phyloP scores from a whole-genome alignment of 1,140 invertebrate genomes.

The Pseudomyrmex concolor region DNA sequence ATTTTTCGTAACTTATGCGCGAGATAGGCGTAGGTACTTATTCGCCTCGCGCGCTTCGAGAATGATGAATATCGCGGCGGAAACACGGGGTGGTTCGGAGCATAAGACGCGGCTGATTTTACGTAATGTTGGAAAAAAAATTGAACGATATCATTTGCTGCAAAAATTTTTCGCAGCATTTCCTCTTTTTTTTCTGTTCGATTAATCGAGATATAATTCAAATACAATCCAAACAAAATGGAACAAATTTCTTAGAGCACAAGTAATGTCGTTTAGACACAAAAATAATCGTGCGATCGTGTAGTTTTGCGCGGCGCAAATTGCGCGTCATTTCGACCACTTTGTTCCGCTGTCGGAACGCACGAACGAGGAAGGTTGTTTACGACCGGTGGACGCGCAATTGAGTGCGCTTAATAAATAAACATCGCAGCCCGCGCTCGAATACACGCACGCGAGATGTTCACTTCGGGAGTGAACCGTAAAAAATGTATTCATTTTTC shows the following conservation, averaged over 20 bases:
- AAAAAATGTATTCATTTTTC: slow-evolving; percentile 57
- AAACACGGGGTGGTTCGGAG: not conserved
- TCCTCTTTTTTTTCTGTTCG: too few relatives aligned
- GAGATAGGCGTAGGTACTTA: not conserved
- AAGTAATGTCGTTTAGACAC: too few relatives aligned
- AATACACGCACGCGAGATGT: slow-evolving; percentile 31
- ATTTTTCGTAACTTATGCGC: slow-evolving; percentile 47
- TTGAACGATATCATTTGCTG: too few relatives aligned
- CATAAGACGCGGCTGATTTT: not conserved
- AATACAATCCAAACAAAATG: too few relatives aligned
- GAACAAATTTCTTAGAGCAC: too few relatives aligned
- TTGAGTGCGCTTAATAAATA: slow-evolving; percentile 59
- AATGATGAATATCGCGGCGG: not conserved
- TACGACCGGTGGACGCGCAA: slow-evolving; percentile 43
- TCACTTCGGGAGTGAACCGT: slow-evolving; percentile 21
- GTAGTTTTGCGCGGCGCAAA: not conserved
- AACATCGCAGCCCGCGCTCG: slow-evolving; percentile 33
- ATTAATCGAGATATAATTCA: too few relatives aligned
- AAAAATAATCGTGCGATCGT: too few relatives aligned
- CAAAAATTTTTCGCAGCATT: too few relatives aligned
- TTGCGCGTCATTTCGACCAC: not conserved
- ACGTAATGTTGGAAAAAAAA: too few relatives aligned
- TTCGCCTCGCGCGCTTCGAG: not conserved
- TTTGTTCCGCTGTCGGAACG: not conserved
- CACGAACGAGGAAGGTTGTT: slow-evolving; percentile 40